phyloP scores from a whole-genome alignment of 2,888 invertebrate genomes.

The Nephrocerus scutellatus region DNA sequence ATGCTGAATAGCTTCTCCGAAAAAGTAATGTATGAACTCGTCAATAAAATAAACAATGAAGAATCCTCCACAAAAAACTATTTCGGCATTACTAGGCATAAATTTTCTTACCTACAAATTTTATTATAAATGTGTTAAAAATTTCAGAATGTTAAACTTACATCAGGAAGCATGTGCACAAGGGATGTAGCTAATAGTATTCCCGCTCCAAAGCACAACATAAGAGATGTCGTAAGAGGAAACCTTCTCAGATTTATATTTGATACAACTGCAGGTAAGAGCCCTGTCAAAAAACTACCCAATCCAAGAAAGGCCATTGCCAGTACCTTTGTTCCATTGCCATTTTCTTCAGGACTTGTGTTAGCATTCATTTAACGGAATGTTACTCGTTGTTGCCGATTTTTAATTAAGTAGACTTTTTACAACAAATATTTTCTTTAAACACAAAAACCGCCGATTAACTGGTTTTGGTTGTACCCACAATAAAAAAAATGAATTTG shows the following conservation, averaged over 20 bases:
- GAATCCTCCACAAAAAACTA: constrained; percentile 62
- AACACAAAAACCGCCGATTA: too few species aligned
- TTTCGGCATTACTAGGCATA: constrained; percentile 56
- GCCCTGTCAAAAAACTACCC: constrained; percentile 63
- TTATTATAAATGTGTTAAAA: constrained; percentile 1
- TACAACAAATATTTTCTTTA: too few species aligned
- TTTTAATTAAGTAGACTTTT: too few species aligned
- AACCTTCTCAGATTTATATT: constrained; percentile 53
- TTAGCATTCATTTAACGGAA: constrained; percentile 3
- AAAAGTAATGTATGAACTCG: constrained; percentile 63
- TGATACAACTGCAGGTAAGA: constrained; percentile 61
- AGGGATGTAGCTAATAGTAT: constrained; percentile 70
- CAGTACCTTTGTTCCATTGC: constrained; percentile 54
- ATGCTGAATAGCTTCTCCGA: constrained; percentile 48
- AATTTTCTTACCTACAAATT: constrained; percentile 49
- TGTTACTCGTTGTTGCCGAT: constrained; percentile 16
- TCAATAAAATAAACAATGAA: constrained; percentile 66
- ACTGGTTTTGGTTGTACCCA: too few species aligned
- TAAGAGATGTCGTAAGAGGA: constrained; percentile 59
- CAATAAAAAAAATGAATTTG: too few species aligned
- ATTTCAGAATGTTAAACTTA: constrained; percentile 32
- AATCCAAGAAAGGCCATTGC: constrained; percentile 61
- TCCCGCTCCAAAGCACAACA: constrained; percentile 75
- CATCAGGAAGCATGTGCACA: constrained; percentile 76
- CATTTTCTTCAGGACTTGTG: constrained; percentile 20